These are phyloP conservation scores for Calameuta pallipes DNA, from an alignment of 2,888 invertebrate genomes.

Conservation along the genomic window DNA sequence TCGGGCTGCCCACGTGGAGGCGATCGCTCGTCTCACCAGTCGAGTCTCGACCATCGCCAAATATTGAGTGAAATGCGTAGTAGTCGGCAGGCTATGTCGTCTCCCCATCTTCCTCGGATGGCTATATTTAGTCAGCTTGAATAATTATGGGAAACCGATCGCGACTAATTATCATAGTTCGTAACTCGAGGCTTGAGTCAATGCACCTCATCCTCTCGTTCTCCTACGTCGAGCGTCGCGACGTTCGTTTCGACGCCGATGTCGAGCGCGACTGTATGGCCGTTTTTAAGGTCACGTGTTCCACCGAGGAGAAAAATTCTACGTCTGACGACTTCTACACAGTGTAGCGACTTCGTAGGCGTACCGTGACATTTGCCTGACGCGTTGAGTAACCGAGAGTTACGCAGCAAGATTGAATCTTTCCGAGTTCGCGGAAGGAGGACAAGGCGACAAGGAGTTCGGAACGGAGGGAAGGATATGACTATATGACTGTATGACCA, in stretches of 20 bases:
- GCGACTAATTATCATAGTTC: constrained; percentile 30
- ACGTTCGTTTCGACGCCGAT: too few species aligned
- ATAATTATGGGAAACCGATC: constrained; percentile 37
- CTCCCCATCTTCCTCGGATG: constrained; percentile 27
- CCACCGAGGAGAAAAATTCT: too few species aligned
- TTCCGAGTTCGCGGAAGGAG: too few species aligned
- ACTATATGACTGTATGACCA: too few species aligned
- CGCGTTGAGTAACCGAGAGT: constrained; percentile 42
- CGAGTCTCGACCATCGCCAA: constrained; percentile 53
- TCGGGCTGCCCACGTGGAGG: constrained; percentile 54
- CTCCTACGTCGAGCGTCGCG: too few species aligned
- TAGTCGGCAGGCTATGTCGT: constrained; percentile 28
- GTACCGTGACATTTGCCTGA: constrained; percentile 52
- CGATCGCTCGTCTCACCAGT: constrained; percentile 29
- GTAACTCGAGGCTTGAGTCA: constrained; percentile 26
- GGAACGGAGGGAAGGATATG: neutral
- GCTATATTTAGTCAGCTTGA: constrained; percentile 54
- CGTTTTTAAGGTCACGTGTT: too few species aligned
- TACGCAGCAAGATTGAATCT: too few species aligned
- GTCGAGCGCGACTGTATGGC: too few species aligned
- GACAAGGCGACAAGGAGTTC: neutral
- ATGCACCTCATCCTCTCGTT: too few species aligned
- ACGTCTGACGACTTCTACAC: constrained; percentile 41
- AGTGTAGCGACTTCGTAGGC: constrained; percentile 49
- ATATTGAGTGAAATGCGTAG: constrained; percentile 54